Conservation (phyloP, 2,113 vertebrate species). For the Mastomys coucha region DNA sequence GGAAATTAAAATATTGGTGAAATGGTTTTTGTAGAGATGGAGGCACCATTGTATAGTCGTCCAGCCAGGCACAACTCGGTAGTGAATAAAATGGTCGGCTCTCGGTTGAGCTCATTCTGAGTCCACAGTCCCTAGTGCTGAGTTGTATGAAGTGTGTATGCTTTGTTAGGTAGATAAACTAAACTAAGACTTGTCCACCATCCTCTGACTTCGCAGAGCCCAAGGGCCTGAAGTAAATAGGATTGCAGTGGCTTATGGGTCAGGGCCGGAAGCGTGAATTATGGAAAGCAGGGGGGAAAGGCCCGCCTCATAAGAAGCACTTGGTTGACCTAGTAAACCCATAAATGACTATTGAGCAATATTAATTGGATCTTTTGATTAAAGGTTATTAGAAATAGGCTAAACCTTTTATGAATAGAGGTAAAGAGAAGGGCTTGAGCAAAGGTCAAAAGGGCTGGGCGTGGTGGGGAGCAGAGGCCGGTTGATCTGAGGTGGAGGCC, state of each 20-base stretch:
- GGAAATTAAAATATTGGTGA: not conserved
- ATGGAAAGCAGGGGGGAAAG: not conserved
- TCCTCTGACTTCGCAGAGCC: not conserved
- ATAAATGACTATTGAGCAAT: not conserved
- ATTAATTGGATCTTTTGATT: constrained; percentile 59
- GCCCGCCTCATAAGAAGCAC: not conserved
- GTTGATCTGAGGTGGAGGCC: not conserved
- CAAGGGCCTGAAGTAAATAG: not conserved
- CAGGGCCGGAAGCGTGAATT: not conserved
- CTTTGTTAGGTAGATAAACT: not conserved
- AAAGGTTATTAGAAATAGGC: constrained; percentile 55
- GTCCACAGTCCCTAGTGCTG: not conserved
- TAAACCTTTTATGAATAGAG: constrained; percentile 8
- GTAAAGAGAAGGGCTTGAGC: constrained; percentile 50
- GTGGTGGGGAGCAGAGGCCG: not conserved
- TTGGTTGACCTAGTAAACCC: constrained; percentile 9
- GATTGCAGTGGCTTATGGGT: not conserved
- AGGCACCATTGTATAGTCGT: not conserved
- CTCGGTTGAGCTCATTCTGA: constrained; percentile 24
- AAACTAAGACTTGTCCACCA: not conserved
- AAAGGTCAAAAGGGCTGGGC: not conserved
- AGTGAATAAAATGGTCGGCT: not conserved
- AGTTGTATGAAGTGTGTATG: not conserved
- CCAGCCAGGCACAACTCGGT: not conserved
- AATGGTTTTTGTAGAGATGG: not conserved